phyloP scores from a whole-genome alignment of 1,140 invertebrate genomes.

The Agrilus planipennis region DNA sequence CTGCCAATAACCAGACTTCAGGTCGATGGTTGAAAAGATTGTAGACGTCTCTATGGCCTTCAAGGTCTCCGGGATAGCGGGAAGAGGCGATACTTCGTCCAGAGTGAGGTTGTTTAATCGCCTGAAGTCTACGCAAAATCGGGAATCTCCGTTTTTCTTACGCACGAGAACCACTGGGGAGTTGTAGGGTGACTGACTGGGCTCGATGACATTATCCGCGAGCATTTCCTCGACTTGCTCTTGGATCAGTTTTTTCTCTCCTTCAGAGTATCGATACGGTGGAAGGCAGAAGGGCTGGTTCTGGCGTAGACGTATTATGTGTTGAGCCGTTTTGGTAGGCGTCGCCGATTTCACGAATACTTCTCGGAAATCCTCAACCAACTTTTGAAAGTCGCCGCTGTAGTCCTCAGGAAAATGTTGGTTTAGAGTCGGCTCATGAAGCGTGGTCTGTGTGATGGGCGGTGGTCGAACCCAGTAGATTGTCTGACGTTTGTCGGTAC shows the following conservation, averaged over 20 bases:
- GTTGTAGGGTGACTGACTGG: constrained; percentile 8
- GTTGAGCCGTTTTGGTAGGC: no score
- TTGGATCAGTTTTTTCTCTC: constrained; percentile 15
- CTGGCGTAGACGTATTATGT: no score
- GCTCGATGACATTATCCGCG: constrained; percentile 4
- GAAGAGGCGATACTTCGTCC: constrained; percentile 35
- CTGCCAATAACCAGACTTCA: constrained; percentile 40
- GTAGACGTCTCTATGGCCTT: constrained; percentile 22
- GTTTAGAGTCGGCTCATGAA: no score
- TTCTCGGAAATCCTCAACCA: no score
- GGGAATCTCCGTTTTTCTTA: constrained; percentile 8
- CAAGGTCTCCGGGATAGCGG: constrained; percentile 35
- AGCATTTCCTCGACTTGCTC: constrained; percentile 18
- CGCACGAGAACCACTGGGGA: constrained; percentile 13
- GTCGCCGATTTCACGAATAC: no score
- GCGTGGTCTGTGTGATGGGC: no score
- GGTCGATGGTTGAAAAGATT: constrained; percentile 31
- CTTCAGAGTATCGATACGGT: constrained; percentile 18
- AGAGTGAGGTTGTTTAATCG: constrained; percentile 31
- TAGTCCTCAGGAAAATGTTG: no score
- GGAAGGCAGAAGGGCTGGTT: no score
- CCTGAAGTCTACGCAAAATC: constrained; percentile 15
- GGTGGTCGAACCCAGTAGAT: no score
- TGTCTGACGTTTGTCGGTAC: no score
- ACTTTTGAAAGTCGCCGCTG: no score